A percentile compares a stretch with the other conserved stretches of the same genome.
Conservation (phyloP, 30 jellyfish, hydroid and myxozoan species). For the Clytia hemisphaerica region DNA sequence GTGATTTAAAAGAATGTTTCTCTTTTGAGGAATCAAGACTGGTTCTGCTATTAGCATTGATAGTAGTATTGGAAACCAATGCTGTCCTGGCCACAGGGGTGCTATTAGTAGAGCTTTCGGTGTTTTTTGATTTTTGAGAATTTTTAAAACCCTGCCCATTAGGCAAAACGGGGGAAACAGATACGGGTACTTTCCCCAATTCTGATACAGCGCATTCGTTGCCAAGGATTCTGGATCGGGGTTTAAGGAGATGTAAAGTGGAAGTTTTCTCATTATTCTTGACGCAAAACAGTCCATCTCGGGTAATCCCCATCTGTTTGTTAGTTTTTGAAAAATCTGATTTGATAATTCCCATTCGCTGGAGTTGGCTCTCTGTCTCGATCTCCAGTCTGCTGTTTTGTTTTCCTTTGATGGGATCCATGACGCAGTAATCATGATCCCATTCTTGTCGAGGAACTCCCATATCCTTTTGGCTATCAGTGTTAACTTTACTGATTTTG, state of each 20-base stretch:
- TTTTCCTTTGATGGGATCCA: slow-evolving; percentile 15
- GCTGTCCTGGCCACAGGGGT: slow-evolving; percentile 8
- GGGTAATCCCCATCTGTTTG: slow-evolving; percentile 13
- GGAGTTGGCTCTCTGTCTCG: slow-evolving; percentile 18
- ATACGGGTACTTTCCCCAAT: slow-evolving; percentile 21
- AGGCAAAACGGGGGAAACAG: slow-evolving; percentile 24
- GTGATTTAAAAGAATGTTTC: too few relatives aligned
- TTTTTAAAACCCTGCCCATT: slow-evolving; percentile 14
- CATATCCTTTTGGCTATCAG: slow-evolving; percentile 16
- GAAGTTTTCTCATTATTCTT: slow-evolving; percentile 10
- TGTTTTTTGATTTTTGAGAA: background rate
- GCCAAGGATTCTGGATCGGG: slow-evolving; percentile 12
- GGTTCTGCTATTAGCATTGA: too few relatives aligned
- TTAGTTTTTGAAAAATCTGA: background rate
- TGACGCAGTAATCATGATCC: slow-evolving; percentile 30
- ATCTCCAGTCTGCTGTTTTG: slow-evolving; percentile 14
- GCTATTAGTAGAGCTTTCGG: slow-evolving; percentile 1
- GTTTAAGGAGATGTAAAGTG: slow-evolving; percentile 12
- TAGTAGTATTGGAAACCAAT: background rate
- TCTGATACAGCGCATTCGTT: slow-evolving; percentile 27
- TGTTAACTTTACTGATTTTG: background rate
- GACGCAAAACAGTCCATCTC: slow-evolving; percentile 32
- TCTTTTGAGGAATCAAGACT: too few relatives aligned
- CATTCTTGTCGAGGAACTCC: background rate
- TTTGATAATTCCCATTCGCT: slow-evolving; percentile 33